Percentiles rank a stretch among this genome's conserved stretches.
Conservation (phyloP, 2,888 invertebrate genomes). For the Deilephila porcellus region DNA sequence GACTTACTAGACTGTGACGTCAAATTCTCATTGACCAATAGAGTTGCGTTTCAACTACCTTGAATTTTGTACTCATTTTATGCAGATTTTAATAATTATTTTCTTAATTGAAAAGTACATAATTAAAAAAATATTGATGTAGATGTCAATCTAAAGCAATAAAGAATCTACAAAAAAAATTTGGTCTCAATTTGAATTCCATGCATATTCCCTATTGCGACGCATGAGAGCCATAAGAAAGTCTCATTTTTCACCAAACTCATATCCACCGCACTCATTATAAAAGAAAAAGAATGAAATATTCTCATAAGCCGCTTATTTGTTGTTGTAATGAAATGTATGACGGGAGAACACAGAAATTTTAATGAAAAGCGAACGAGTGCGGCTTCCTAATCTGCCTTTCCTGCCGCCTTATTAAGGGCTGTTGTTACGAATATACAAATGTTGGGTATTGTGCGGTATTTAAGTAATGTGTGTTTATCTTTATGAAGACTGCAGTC, state of each 20-base stretch:
- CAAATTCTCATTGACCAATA: too few species aligned
- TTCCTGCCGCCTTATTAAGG: slow-evolving; percentile 40
- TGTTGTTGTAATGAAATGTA: slow-evolving; percentile 63
- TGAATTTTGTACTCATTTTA: too few species aligned
- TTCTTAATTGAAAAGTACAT: too few species aligned
- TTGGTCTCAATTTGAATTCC: too few species aligned
- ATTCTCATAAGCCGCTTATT: slow-evolving; percentile 63
- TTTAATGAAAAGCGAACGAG: slow-evolving; percentile 57
- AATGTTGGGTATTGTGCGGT: background rate
- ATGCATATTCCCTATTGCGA: too few species aligned
- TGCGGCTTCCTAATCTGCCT: slow-evolving; percentile 49
- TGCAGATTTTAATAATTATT: too few species aligned
- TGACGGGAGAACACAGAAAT: slow-evolving; percentile 53
- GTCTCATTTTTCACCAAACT: slow-evolving; percentile 14
- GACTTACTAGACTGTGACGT: too few species aligned
- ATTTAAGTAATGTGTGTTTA: too few species aligned
- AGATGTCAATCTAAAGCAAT: too few species aligned
- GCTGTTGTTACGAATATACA: background rate
- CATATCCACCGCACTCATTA: slow-evolving; percentile 46
- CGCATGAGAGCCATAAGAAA: background rate
- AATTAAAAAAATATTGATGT: too few species aligned
- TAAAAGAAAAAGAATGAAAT: slow-evolving; percentile 55
- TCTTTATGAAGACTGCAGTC: background rate
- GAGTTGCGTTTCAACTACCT: too few species aligned
- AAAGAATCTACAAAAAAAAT: too few species aligned